Base-by-base conservation (phyloP, 2,113 vertebrate species). In the Amblyornis subalaris region DNA sequence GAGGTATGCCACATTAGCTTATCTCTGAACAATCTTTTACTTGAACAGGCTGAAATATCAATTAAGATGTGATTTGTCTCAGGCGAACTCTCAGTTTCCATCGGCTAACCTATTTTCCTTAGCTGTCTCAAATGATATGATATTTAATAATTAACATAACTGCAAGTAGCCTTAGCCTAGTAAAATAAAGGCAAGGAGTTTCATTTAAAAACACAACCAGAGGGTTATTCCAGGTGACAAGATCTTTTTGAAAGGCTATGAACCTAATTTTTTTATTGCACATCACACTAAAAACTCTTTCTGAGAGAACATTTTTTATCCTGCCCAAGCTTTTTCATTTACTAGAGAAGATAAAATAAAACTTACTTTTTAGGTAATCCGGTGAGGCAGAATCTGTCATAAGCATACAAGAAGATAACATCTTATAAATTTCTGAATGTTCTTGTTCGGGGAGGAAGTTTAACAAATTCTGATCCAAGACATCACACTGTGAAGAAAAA, bases 391-490 rank as follows among this genome's bases (percentile, higher is more conserved):
- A 94, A 77, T 98, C 98, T 9, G 97, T 97, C 95, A 97, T 87
- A 91, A 98, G 96, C 97, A 98, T 97, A 66, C 97, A 98, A 88
- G 98, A 98, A 95, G 98, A 98, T 55, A 98, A 94, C 90, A 98
- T 97, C 97, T 98, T 98, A 97, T 98, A 98, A 95, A 98, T 97
- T 95, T 98, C 98, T 61, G 98, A 98, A 94, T 98, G 98, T 85
- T 98, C 98, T 96, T 98, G 98, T 89, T 98, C 98, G 78, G 98
- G 98, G 85, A 98, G 98, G 96, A 98, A 98, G 97, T 98, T 98
- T 96, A 98, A 96, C 95, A 98, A 97, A 93, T 98, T 98, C 96
- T 98, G 98, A 96, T 98, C 98, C 97, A 98, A 97, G 94, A 98
- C 96, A 95, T 98, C 98, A 85, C 98, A 97, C 98, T 98, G 97